Conservation (phyloP, 2,797 vertebrate species). For the Sus cebifrons region DNA sequence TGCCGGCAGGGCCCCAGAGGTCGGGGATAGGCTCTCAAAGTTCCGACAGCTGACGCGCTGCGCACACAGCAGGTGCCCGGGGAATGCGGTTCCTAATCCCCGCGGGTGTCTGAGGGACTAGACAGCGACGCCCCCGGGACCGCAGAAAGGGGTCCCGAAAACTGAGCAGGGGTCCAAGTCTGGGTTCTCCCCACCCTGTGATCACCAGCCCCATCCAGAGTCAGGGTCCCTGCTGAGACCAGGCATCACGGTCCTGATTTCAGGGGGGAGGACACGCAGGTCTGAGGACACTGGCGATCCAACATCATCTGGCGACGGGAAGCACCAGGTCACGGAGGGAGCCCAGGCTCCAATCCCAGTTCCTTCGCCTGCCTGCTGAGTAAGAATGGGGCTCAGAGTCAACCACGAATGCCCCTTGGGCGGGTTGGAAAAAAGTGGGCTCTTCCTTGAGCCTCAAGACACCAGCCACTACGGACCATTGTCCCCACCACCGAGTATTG, state of each 20-base stretch:
- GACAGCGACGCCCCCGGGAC: too few relatives aligned
- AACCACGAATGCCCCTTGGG: too few relatives aligned
- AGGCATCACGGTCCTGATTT: rapidly evolving
- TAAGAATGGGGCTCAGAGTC: background rate
- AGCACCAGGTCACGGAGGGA: rapidly evolving
- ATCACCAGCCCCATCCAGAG: background rate
- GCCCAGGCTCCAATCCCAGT: rapidly evolving
- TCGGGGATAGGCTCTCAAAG: too few relatives aligned
- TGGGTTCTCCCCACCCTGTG: too few relatives aligned
- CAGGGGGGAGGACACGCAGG: background rate
- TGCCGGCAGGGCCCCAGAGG: too few relatives aligned
- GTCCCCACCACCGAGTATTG: too few relatives aligned
- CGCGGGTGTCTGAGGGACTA: too few relatives aligned
- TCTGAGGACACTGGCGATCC: background rate
- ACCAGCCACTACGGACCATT: background rate
- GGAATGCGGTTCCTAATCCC: rapidly evolving
- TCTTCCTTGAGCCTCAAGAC: background rate
- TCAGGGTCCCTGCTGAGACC: background rate
- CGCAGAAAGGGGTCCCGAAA: background rate
- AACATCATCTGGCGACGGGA: background rate
- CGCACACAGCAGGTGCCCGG: background rate
- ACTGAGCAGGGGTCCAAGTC: rapidly evolving
- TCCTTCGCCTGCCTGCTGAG: rapidly evolving
- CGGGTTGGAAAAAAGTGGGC: background rate
- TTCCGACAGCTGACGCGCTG: too few relatives aligned